Conservation (phyloP, 2,113 vertebrate species). For the Phalacrocorax carbo region DNA sequence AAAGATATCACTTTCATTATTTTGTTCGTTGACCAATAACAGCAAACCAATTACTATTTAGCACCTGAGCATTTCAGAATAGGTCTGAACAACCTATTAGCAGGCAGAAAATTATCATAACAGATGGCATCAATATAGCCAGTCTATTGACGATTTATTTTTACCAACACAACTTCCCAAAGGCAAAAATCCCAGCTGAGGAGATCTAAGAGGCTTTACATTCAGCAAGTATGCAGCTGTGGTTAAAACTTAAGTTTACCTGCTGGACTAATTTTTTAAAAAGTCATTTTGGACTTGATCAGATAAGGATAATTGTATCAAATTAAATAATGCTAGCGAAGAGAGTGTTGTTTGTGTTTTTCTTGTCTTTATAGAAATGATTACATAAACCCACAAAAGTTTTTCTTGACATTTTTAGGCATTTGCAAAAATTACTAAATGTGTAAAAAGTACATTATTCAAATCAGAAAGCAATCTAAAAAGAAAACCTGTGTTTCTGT, state of each 20-base stretch:
- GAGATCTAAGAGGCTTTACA: not conserved
- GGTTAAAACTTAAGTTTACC: not conserved
- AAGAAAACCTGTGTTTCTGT: not conserved
- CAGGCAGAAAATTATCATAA: not conserved
- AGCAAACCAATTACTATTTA: slow-evolving; percentile 7
- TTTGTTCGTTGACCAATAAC: not conserved
- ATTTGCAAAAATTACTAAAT: not conserved
- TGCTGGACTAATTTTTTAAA: not conserved
- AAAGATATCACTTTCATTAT: not conserved
- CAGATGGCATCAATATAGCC: not conserved
- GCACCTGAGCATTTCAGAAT: not conserved
- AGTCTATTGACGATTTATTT: not conserved
- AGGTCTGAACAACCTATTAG: not conserved
- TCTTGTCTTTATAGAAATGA: not conserved
- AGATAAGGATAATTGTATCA: not conserved
- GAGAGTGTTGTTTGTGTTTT: not conserved
- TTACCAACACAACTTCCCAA: not conserved
- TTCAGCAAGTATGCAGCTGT: not conserved
- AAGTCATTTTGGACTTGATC: not conserved
- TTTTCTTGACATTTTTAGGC: not conserved
- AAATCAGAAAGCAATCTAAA: not conserved
- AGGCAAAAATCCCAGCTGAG: not conserved
- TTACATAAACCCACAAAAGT: not conserved
- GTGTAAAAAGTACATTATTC: not conserved
- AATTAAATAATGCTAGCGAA: not conserved